phyloP scores from a whole-genome alignment of 2,888 invertebrate genomes.

The Spodoptera picta region DNA sequence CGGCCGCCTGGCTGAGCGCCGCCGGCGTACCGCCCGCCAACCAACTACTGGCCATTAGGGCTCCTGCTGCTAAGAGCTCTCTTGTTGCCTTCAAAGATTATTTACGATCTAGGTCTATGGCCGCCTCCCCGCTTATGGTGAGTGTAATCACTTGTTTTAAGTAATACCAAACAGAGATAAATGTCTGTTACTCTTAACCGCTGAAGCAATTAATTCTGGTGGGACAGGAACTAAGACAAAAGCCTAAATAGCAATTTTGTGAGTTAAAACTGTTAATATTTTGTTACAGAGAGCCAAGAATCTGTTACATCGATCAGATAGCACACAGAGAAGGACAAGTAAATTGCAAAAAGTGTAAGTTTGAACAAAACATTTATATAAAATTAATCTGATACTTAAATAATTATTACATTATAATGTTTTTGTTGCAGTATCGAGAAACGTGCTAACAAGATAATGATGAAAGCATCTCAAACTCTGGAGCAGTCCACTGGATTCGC shows the following conservation, averaged over 20 bases:
- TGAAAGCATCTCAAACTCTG: conserved; percentile 94
- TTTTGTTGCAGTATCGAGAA: conserved; percentile 89
- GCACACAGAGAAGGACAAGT: conserved; percentile 92
- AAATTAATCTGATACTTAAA: no score
- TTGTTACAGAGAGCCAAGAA: conserved; percentile 90
- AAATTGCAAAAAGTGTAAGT: conserved; percentile 94
- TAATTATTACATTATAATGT: no score
- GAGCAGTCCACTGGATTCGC: conserved; percentile 95
- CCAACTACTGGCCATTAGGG: conserved; percentile 88
- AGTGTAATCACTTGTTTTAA: conserved; percentile 7
- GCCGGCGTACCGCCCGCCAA: conserved; percentile 75
- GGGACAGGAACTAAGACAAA: no score
- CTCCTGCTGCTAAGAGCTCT: conserved; percentile 92
- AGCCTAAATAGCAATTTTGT: no score
- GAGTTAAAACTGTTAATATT: no score
- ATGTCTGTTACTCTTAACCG: no score
- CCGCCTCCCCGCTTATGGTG: conserved; percentile 92
- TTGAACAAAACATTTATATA: background rate
- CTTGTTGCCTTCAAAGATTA: conserved; percentile 94
- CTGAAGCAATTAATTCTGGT: no score
- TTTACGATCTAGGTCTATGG: conserved; percentile 93
- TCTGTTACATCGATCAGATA: conserved; percentile 92
- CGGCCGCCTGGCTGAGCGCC: conserved; percentile 95
- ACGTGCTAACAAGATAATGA: conserved; percentile 94
- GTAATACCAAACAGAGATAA: no score